Evolutionary conservation across 2,113 vertebrate species (phyloP).

Genomic region (Motacilla tschutschensis): DNA sequence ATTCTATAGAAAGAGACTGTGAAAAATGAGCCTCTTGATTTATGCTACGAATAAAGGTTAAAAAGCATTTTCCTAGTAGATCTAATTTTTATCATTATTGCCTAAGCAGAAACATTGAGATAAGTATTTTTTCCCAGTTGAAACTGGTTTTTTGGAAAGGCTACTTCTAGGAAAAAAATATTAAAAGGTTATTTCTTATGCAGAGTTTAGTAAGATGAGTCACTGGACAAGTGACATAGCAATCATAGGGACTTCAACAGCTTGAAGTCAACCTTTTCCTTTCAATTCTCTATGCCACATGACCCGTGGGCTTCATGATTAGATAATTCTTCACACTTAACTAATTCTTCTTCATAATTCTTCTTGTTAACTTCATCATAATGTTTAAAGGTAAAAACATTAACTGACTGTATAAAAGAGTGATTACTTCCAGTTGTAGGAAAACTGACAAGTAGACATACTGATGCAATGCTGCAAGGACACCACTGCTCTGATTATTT

Average conservation of each 20-base stretch:
- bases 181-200: background rate
- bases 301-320: background rate
- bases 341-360: constrained; percentile 8
- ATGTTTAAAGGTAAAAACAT: constrained; percentile 15
- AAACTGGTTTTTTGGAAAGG: background rate
- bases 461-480: background rate
- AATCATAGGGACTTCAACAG: background rate
- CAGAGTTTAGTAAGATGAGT: background rate
- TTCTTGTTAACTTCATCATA: background rate
- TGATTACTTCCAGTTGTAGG: background rate
- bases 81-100: constrained; percentile 55
- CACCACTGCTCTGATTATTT: background rate
- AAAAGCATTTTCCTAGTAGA: constrained; percentile 70
- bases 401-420: background rate
- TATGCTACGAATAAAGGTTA: constrained; percentile 81
- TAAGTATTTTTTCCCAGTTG: background rate
- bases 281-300: constrained; percentile 26
- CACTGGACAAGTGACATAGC: background rate
- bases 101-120: background rate
- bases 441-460: background rate
- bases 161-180: background rate
- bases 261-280: background rate
- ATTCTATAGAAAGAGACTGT: constrained; percentile 76
- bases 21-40: constrained; percentile 81
- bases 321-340: constrained; percentile 8